phyloP scores from a whole-genome alignment of 2,797 vertebrate genomes.

The Chaunax sp. region DNA sequence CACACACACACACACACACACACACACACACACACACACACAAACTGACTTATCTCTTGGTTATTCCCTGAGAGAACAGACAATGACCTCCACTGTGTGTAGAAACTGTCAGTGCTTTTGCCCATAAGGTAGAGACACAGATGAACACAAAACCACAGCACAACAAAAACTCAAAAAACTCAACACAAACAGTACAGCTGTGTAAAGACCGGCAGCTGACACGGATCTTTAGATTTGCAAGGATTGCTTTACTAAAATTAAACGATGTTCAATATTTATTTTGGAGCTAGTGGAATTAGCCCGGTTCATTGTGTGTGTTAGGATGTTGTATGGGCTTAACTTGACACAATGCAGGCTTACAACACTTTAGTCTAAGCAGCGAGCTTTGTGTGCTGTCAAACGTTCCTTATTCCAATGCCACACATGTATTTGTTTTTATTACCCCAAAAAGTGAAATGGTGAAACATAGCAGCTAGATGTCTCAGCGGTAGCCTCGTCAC shows the following conservation, averaged over 20 bases:
- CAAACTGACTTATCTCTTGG: background rate
- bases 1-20: constrained; percentile 18
- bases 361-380: constrained; percentile 9
- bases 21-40: constrained; percentile 21
- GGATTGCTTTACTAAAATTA: background rate
- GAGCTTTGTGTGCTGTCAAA: constrained; percentile 5
- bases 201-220: constrained; percentile 26
- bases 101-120: background rate
- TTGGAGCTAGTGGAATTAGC: constrained; percentile 6
- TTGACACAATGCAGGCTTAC: constrained; percentile 3
- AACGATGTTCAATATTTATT: background rate
- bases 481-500: too few relatives aligned
- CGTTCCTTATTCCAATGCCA: too few relatives aligned
- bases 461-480: too few relatives aligned
- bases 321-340: background rate
- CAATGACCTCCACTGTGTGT: constrained; percentile 24
- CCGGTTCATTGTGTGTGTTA: background rate
- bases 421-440: too few relatives aligned
- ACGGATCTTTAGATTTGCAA: background rate
- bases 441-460: too few relatives aligned
- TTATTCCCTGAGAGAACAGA: constrained; percentile 11
- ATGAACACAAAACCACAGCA: background rate
- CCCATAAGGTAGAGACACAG: background rate
- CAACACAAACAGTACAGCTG: constrained; percentile 17
- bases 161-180: background rate